Evolutionary conservation across 1,140 invertebrate genomes (phyloP).

Genomic region (Cephus cinctus): DNA sequence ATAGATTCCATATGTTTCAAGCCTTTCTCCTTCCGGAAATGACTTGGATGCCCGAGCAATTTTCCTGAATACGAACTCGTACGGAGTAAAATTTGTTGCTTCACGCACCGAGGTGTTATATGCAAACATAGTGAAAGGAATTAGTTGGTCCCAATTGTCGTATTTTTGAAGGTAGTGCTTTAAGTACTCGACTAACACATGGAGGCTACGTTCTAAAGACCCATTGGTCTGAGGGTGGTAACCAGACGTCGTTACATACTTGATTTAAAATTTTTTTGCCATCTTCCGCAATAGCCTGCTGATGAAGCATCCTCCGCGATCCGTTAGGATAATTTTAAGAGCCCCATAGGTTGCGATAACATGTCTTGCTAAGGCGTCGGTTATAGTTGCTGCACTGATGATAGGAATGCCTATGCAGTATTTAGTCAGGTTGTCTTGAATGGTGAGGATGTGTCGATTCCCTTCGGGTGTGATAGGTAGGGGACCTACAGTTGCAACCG

Average conservation of each 20-base stretch:
- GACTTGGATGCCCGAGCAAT: slow-evolving; percentile 10
- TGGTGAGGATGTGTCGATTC: slow-evolving; percentile 36
- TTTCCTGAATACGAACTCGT: slow-evolving; percentile 14
- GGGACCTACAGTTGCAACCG: slow-evolving; percentile 29
- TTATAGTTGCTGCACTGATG: slow-evolving; percentile 25
- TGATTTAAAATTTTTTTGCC: slow-evolving; percentile 28
- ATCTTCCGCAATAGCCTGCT: slow-evolving; percentile 28
- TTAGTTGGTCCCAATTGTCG: slow-evolving; percentile 38
- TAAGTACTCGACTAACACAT: slow-evolving; percentile 24
- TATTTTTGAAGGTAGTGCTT: slow-evolving; percentile 10
- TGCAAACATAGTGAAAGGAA: slow-evolving; percentile 25
- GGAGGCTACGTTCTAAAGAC: slow-evolving; percentile 26
- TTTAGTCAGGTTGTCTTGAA: slow-evolving; percentile 40
- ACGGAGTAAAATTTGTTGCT: slow-evolving; percentile 25
- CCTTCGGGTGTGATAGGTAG: slow-evolving; percentile 17
- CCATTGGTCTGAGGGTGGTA: slow-evolving; percentile 31
- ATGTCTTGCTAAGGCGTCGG: slow-evolving; percentile 24
- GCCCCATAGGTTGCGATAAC: slow-evolving; percentile 32
- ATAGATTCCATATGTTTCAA: slow-evolving; percentile 9
- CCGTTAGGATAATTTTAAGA: slow-evolving; percentile 32
- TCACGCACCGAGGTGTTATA: slow-evolving; percentile 30
- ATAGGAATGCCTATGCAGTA: slow-evolving; percentile 28
- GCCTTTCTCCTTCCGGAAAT: slow-evolving; percentile 2
- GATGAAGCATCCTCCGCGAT: slow-evolving; percentile 31
- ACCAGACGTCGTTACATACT: slow-evolving; percentile 24